Evolutionary conservation across 2,888 invertebrate genomes (phyloP), one percentile per base, ranked within the genome.

Genomic region (Melolontha melolontha): DNA sequence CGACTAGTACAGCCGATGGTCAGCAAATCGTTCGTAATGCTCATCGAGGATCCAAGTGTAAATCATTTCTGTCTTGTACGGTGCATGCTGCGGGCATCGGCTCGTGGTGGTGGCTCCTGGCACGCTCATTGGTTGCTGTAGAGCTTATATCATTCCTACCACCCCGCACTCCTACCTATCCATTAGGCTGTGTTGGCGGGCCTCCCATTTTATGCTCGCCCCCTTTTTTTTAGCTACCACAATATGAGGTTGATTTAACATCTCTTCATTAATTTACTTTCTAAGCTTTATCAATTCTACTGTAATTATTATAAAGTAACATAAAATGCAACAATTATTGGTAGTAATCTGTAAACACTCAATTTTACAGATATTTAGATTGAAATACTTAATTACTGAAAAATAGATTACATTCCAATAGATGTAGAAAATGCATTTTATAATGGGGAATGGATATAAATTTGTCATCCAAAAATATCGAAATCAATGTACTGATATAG

Each of bases 41-140:
- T 76, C 88, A 93, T 79, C 87, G 93, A 84, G 92, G 92, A 88
- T 93, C 93, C 75, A 93, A 93, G 87, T 93, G 90, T 90, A 90
- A 90, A 86, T 84, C 81, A 82, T 82, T 82, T 71, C 79, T 79
- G 78, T 81, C 71, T 75, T 77, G 74, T 76, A 72, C 71, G 70
- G 70, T 75, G 75, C 74, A 74, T 75, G 76, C 74, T 75, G 74
- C 77, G 72, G 74, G 74, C 71, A 67, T 75, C 74, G 69, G 72
- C 73, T 75, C 73, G 70, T 75, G 75, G 74, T 75, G 75, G 74
- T 72, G 73, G 72, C 69, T 71, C 73, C 74, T 75, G 74, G 74
- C 75, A 75, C 75, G 73, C 71, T 72, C 67, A 67, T 72, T 74
- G 73, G 70, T 74, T 72, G 74, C 71, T 75, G 75, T 75, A 75